These are phyloP conservation scores for Xylota segnis DNA, from an alignment of 2,888 invertebrate genomes.

Conservation along the genomic window DNA sequence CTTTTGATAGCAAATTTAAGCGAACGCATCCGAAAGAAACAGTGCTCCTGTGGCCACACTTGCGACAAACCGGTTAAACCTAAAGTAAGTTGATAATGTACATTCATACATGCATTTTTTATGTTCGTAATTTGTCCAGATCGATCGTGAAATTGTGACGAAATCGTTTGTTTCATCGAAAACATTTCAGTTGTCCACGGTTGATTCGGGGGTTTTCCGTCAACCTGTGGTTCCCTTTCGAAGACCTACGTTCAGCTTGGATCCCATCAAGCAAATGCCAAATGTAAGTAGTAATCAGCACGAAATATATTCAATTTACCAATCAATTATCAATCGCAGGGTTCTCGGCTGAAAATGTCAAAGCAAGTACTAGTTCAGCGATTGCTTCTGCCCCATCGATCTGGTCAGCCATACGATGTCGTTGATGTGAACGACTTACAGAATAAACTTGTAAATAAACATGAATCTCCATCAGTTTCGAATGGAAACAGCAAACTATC, in stretches of 20 bases:
- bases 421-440: conserved; percentile 79
- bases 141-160: conserved; percentile 79
- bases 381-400: conserved; percentile 88
- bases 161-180: conserved; percentile 81
- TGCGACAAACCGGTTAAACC: conserved; percentile 82
- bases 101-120: conserved; percentile 6
- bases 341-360: conserved; percentile 81
- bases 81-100: conserved; percentile 77
- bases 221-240: conserved; percentile 82
- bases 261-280: conserved; percentile 81
- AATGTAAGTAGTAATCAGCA: conserved; percentile 78
- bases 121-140: conserved; percentile 63
- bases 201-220: conserved; percentile 79
- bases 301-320: background rate
- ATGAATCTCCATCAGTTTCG: conserved; percentile 31
- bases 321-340: conserved; percentile 72
- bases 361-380: conserved; percentile 90
- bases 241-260: conserved; percentile 80
- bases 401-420: conserved; percentile 79
- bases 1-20: conserved; percentile 83
- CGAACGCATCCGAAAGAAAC: conserved; percentile 83
- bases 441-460: conserved; percentile 78
- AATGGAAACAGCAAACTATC: conserved; percentile 31
- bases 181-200: conserved; percentile 76
- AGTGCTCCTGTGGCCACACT: conserved; percentile 82